Base-by-base conservation (phyloP, 2,888 invertebrate genomes). In the Antheraea yamamai region DNA sequence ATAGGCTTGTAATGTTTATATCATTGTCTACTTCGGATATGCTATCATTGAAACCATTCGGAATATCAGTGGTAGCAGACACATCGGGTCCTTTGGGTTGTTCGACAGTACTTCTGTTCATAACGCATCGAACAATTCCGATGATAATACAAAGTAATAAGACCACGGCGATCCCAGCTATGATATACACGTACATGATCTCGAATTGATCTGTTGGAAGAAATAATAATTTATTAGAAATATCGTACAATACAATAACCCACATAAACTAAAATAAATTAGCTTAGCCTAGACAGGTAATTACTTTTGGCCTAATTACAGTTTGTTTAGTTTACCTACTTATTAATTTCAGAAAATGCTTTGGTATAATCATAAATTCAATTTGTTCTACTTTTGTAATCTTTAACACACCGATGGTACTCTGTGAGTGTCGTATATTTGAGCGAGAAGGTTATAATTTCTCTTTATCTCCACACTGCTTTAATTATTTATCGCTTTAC, bases 1-100 rank as follows among this genome's bases (percentile, higher is more conserved):
- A 96, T 52, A 95, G 86, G 55, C 96, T 96, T 73, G 96, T 96
- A 79, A 97, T 96, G 87, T 97, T 97, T 76, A 97, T 97, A 84
- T 97, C 97, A 72, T 97, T 97, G 89, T 97, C 97, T 68, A 97
- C 95, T 92, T 98, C 98, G 82, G 97, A 98, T 91, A 98, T 97
- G 90, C 98, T 97, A 92, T 98, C 98, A 82, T 96, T 97, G 92
- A 98, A 98, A 76, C 97, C 97, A 87, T 97, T 97, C 20, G 97
- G 97, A 76, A 97, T 95, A 81, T 97, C 96, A 71, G 97, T 97
- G 78, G 97, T 97, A 78, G 97, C 96, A 73, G 97, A 96, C 77
- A 96, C 95, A 74, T 96, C 96, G 35, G 96, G 95, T 77, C 97
- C 97, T 91, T 97, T 97, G 35, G 96, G 96, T 77, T 96, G 95